Evolutionary conservation across 2,888 invertebrate genomes (phyloP), one percentile per base, ranked within the genome.

Genomic region (Drosophila kanekoi): DNA sequence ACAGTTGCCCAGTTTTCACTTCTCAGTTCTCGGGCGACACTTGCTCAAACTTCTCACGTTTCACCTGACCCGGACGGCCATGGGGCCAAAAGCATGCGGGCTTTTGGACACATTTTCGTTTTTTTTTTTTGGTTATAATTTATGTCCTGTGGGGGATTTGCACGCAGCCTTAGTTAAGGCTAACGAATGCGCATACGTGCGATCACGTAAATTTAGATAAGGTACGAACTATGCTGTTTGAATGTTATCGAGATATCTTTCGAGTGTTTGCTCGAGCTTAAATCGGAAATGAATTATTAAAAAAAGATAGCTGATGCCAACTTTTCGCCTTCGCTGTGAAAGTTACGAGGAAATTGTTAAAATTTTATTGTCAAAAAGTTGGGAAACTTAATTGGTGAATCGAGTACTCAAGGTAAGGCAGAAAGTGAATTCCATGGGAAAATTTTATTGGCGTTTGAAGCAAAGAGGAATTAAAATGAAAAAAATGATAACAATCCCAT

Each of bases 151-250:
- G 43, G 57, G 62, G 81, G 74, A 85, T 87, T 85, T 79, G 85
- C 85, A 81, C 74, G 82, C 65, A 74, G 87, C 70, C 72, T 76
- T 83, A 73, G 85, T 68, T 85, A 64, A 65, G 73, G 65, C 88
- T 75, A 89, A 85, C 82, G 85, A 79, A 87, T 82, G 89, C 69
- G 67, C 80, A 82, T 82, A 85, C 85, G 85, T 85, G 85, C 70
- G 71, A 77, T 65, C 88, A 87, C 89, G 89, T 89, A 89, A 68
- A 48, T 58, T 54, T 37, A 70, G 86, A 83, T 82, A 79, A 71
- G 68, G 62, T 53, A 57, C 49, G 6, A 85, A 82, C 76, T 68
- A 72, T 65, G 48, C 48, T 10, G 61, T 52, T 65, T 66, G 67
- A 13, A 51, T 51, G 60, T 54, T 77, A 77, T 77, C 66, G 32